These are phyloP conservation scores for Apantesis nais DNA, from an alignment of 2,888 invertebrate genomes.

Conservation along the genomic window DNA sequence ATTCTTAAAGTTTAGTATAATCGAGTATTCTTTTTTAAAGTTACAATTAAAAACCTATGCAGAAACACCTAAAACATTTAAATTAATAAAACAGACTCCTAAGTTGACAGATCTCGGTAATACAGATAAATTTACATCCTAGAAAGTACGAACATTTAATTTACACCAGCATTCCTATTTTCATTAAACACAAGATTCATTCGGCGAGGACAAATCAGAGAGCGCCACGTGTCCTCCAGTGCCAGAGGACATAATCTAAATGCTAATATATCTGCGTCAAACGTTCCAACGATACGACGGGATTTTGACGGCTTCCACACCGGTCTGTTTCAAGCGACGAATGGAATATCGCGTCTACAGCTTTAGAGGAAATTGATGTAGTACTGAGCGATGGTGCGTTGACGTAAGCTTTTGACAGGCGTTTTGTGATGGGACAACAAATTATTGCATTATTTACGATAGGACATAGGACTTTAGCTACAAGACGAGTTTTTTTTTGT, in stretches of 20 bases:
- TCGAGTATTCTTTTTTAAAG: background rate
- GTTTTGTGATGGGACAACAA: background rate
- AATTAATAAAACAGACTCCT: conserved; percentile 19
- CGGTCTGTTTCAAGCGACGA: conserved; percentile 23
- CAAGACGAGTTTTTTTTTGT: background rate
- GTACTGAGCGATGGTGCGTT: background rate
- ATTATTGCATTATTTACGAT: background rate
- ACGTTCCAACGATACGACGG: conserved; percentile 39
- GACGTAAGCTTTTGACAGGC: conserved; percentile 2
- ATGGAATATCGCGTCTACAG: conserved; percentile 16
- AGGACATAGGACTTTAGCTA: background rate
- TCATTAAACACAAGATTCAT: conserved; percentile 49
- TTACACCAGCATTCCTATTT: conserved; percentile 45
- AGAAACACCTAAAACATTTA: conserved; percentile 2
- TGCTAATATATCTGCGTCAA: conserved; percentile 75
- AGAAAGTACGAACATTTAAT: conserved; percentile 35
- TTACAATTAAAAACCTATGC: background rate
- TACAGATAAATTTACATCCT: conserved; percentile 28
- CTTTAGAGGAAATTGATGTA: background rate
- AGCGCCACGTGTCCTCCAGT: conserved; percentile 60
- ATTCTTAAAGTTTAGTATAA: background rate
- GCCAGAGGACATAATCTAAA: conserved; percentile 74
- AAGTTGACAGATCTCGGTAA: conserved; percentile 18
- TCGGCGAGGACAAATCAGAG: conserved; percentile 53
- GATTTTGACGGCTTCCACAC: conserved; percentile 39